Base-by-base conservation (phyloP, 2,113 vertebrate genomes). In the Triplophysa rosa region DNA sequence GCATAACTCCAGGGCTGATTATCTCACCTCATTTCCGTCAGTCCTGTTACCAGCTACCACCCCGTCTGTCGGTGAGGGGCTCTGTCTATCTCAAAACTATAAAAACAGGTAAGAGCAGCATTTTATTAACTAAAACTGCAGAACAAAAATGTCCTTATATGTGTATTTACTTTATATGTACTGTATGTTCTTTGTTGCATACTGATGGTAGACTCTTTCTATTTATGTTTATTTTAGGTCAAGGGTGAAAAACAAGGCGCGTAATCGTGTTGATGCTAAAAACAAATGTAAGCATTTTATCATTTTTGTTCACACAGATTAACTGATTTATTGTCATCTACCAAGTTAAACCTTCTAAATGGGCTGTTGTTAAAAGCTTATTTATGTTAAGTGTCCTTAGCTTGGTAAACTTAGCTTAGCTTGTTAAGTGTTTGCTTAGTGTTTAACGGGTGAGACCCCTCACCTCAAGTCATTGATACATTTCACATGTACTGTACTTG, bases 281-380 rank as follows among this genome's bases (percentile, higher is more conserved):
- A 87, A 87, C 29, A 91, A 85, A 83, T 82, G 92, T 93, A 86
- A 90, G 91, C 90, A 42, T 49, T 7, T 24, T 52, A 17, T n/a
- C 23, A 19, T 64, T 67, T 33, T 45, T 11, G 42, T 12, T 45
- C 21, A 47, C 19, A 67, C 52, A 37, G 33, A 37, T 77, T 42
- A 69, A 63, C 26, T 63, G 17, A 70, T 64, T 33, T 23, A 37
- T 17, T 67, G 40, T 21, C 19, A 63, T 2, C 0, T 66, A 45
- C 4, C 42, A 45, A 1, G 42, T 45, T 45, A 11, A 45, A 9
- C 42, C 42, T 45, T 45, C 9, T 11, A 45, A 45, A 12, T 45
- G 10, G 8, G 42, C 42, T 42, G 11, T 45, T 45, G 42, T 45
- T 45, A 11, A 11, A 45, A 45, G 42, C 42, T 45, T 45, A 45